phyloP scores from a whole-genome alignment of 2,888 invertebrate species.

The Petrophora chlorosata region DNA sequence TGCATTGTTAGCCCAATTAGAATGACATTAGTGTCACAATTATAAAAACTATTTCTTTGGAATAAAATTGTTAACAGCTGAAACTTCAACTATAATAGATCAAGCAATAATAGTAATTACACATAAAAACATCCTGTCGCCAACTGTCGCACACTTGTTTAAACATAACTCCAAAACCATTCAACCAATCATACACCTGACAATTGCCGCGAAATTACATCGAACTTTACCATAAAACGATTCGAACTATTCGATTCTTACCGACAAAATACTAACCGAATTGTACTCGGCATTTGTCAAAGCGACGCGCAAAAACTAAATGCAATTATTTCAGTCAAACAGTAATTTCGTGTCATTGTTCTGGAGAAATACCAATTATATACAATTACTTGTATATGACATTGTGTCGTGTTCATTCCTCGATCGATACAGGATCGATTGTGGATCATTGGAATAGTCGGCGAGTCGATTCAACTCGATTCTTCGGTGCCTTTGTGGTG shows the following conservation, averaged over 20 bases:
- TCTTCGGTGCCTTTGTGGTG: slow-evolving; percentile 42
- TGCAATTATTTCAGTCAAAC: slow-evolving; percentile 79
- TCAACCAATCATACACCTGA: slow-evolving; percentile 10
- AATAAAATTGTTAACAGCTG: too few species aligned
- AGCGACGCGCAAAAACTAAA: slow-evolving; percentile 68
- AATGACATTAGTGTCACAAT: too few species aligned
- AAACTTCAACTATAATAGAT: too few species aligned
- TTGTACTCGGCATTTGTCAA: slow-evolving; percentile 69
- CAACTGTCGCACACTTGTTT: background rate
- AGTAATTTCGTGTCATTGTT: slow-evolving; percentile 81
- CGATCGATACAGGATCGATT: slow-evolving; percentile 76
- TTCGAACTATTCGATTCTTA: slow-evolving; percentile 51
- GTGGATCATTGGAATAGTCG: slow-evolving; percentile 63
- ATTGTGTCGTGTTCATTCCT: slow-evolving; percentile 71
- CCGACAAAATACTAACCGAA: slow-evolving; percentile 60
- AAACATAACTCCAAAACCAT: slow-evolving; percentile 9
- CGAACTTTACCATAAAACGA: slow-evolving; percentile 24
- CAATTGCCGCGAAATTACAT: slow-evolving; percentile 22
- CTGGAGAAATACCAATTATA: slow-evolving; percentile 82
- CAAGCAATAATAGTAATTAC: background rate
- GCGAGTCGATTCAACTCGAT: slow-evolving; percentile 47
- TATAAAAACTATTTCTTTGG: too few species aligned
- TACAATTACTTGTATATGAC: slow-evolving; percentile 82
- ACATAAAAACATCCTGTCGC: background rate
- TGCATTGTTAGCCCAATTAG: too few species aligned